Base-by-base conservation (phyloP, 2,797 vertebrate species). In the Melopsittacus undulatus region DNA sequence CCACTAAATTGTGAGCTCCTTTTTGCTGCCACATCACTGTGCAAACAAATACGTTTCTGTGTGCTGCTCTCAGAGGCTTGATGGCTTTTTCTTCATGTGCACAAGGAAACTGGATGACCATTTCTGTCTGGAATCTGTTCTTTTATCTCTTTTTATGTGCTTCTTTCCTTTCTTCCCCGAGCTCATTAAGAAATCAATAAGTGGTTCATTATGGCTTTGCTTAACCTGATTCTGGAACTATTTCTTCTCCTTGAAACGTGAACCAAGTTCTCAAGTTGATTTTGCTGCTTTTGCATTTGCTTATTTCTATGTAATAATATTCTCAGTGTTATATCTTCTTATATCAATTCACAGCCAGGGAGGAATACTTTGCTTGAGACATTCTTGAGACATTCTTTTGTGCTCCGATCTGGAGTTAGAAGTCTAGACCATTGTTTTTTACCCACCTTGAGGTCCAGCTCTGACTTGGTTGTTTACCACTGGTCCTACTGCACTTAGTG, bases 121-220 rank as follows among this genome's bases (percentile, higher is more conserved):
- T 87, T 96, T 91, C 89, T 91, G 69, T 72, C 75, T 83, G 84
- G 72, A 94, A 83, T 93, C 73, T 89, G 26, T 40, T 66, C 87
- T 77, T 93, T 89, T 92, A 79, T 81, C 15, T 83, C 19, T 27
- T 68, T 83, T 69, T 74, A 46, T 23, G 4, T 34, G n/a, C 30
- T 49, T 10, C 51, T 61, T 42, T 9, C 23, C 36, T 46, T 48
- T 23, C 18, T 46, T 16, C 27, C 26, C 18, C 27, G 8, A 20
- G 23, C 59, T 96, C 77, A 57, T 89, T 97, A 85, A 91, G 78
- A 85, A 96, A 95, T 95, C 81, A 87, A 17, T 94, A 92, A 74
- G 45, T 67, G 49, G 40, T 54, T 96, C 91, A 75, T 52, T 11
- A 66, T 70, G 63, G 63, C 67, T 90, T 92, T 88, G 87, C 89